These are phyloP conservation scores for Acanthurus tractus DNA, from an alignment of 2,797 vertebrate genomes.

Conservation along the genomic window DNA sequence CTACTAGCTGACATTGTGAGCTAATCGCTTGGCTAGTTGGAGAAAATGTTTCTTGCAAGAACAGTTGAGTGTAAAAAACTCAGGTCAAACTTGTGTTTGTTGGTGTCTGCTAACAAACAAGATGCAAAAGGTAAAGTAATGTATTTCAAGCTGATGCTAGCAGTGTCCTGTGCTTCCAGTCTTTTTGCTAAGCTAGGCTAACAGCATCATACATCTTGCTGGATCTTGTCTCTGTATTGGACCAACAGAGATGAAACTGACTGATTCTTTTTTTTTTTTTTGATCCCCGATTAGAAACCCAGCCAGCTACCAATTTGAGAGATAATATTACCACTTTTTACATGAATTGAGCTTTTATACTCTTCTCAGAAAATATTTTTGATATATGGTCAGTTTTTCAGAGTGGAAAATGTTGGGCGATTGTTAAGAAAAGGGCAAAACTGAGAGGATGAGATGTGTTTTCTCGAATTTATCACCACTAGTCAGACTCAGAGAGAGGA, in stretches of 20 bases:
- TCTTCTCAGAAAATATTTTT: not conserved
- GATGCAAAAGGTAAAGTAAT: constrained; percentile 4
- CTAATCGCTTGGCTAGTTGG: not conserved
- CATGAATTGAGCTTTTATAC: not conserved
- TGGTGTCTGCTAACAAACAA: not conserved
- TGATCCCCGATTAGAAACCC: not conserved
- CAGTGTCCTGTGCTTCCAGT: not conserved
- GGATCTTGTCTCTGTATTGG: not conserved
- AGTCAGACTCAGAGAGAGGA: constrained; percentile 37
- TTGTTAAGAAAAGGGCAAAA: constrained; percentile 17
- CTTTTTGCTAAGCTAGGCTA: constrained; percentile 35
- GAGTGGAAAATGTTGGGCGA: constrained; percentile 11
- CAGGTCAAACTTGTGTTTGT: too few relatives aligned
- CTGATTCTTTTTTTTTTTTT: not conserved
- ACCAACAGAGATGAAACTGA: not conserved
- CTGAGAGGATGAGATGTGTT: constrained; percentile 21
- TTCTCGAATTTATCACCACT: constrained; percentile 40
- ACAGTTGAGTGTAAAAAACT: too few relatives aligned
- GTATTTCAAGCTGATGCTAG: not conserved
- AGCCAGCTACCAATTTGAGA: not conserved
- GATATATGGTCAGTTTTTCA: not conserved
- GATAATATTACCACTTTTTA: not conserved
- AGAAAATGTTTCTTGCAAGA: not conserved
- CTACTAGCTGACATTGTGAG: not conserved
- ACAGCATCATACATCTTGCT: not conserved